Conservation (phyloP, 1,140 invertebrate genomes). For the Ceratosolen solmsi region DNA sequence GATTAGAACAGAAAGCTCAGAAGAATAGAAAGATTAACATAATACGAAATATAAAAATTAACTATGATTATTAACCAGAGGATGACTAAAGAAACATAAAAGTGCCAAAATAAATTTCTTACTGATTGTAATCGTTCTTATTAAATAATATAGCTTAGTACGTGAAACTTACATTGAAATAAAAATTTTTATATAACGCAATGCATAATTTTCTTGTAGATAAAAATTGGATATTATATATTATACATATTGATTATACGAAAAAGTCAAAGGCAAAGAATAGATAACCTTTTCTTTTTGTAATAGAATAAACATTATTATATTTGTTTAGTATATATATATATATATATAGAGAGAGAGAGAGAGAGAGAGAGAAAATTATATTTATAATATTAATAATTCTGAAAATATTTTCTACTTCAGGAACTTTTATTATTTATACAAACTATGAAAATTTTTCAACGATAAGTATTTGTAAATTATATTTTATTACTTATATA, state of each 20-base stretch:
- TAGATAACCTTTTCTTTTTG: too few species aligned
- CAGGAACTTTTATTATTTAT: background rate
- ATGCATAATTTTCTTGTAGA: too few species aligned
- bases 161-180: too few species aligned
- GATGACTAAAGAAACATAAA: background rate
- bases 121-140: background rate
- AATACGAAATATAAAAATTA: background rate
- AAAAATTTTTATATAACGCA: too few species aligned
- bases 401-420: background rate
- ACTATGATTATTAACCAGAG: background rate
- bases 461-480: background rate
- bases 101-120: background rate
- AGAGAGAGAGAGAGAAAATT: too few species aligned
- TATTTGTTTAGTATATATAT: too few species aligned
- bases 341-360: too few species aligned
- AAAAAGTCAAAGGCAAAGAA: too few species aligned
- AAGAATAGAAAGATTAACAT: background rate
- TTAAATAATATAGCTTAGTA: background rate
- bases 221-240: too few species aligned
- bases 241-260: too few species aligned
- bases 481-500: background rate
- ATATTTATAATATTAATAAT: background rate
- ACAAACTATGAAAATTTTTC: background rate
- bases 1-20: too few species aligned
- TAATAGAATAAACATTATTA: too few species aligned